Evolutionary conservation across 2,888 invertebrate genomes (phyloP).

Genomic region (Nycteola revayana): DNA sequence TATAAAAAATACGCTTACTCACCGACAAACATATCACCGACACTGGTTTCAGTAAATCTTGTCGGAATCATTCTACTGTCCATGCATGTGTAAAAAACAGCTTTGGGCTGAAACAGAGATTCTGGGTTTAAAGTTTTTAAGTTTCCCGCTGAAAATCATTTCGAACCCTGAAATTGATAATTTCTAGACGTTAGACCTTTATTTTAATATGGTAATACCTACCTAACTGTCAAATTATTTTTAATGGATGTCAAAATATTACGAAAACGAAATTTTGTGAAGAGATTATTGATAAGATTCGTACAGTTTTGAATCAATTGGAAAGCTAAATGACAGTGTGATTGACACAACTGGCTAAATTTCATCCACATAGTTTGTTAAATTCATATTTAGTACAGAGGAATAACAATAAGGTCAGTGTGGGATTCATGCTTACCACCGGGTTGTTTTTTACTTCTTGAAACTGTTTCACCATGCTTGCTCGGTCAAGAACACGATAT

Average conservation of each 20-base stretch:
- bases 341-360: slow-evolving; percentile 1
- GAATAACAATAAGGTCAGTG: slow-evolving; percentile 33
- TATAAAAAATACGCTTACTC: slow-evolving; percentile 40
- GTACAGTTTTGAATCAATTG: no score
- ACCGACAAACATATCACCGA: slow-evolving; percentile 99
- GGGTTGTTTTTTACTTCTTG: slow-evolving; percentile 94
- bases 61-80: slow-evolving; percentile 99
- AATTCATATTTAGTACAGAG: neutral
- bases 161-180: no score
- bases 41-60: slow-evolving; percentile 95
- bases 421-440: slow-evolving; percentile 82
- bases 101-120: slow-evolving; percentile 90
- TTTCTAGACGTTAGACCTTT: no score
- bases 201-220: no score
- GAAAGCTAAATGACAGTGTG: no score
- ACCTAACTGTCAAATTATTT: no score
- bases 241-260: no score
- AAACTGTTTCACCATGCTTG: slow-evolving; percentile 96
- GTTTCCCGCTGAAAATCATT: no score
- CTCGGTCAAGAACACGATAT: slow-evolving; percentile 90
- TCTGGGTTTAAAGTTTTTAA: no score
- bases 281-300: no score
- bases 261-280: no score
- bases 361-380: neutral
- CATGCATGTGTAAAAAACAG: slow-evolving; percentile 98